These are phyloP conservation scores for Drosophila paucipuncta DNA, from an alignment of 2,888 invertebrate species.

Conservation along the genomic window DNA sequence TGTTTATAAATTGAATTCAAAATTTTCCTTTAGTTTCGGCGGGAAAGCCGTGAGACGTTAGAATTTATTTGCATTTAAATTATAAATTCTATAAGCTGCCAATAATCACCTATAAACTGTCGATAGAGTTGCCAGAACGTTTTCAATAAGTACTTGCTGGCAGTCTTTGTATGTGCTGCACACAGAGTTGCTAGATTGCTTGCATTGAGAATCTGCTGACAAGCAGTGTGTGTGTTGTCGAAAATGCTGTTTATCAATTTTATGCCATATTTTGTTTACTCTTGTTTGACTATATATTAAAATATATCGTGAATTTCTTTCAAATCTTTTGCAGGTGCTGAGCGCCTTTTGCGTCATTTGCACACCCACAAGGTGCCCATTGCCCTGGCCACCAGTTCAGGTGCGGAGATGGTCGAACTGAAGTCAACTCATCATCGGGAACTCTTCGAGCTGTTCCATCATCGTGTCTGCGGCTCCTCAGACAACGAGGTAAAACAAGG, in stretches of 20 bases:
- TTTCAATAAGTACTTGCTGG: neutral
- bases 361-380: slow-evolving; percentile 91
- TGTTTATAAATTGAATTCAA: neutral
- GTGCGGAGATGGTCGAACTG: slow-evolving; percentile 89
- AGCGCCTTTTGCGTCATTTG: slow-evolving; percentile 91
- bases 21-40: neutral
- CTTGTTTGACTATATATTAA: neutral
- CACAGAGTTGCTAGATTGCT: neutral
- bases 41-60: neutral
- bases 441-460: slow-evolving; percentile 89
- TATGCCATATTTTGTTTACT: neutral
- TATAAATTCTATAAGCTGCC: neutral
- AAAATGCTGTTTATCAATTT: neutral
- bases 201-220: neutral
- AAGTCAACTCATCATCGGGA: slow-evolving; percentile 89
- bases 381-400: slow-evolving; percentile 95
- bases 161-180: neutral
- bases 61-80: neutral
- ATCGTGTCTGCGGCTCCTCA: slow-evolving; percentile 92
- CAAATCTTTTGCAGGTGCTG: slow-evolving; percentile 89
- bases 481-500: slow-evolving; percentile 94
- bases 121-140: neutral
- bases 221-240: neutral
- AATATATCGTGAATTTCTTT: neutral
- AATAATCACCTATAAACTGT: neutral